These are phyloP conservation scores for Trogon melanurus DNA, from an alignment of 2,113 vertebrate genomes.

Conservation along the genomic window DNA sequence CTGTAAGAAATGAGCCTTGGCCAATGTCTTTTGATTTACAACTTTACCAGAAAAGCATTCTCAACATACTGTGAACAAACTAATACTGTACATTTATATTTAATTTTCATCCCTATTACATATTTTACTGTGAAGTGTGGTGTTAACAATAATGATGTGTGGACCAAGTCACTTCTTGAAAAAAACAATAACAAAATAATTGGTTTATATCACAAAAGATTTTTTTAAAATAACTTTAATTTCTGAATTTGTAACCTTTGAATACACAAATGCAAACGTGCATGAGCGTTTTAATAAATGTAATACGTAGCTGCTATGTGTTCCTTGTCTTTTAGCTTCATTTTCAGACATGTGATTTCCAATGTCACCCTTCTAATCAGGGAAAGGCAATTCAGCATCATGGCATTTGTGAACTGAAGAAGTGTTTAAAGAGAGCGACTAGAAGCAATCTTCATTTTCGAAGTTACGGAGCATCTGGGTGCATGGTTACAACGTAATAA, in stretches of 20 bases:
- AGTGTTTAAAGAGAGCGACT: conserved; percentile 31
- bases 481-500: conserved; percentile 34
- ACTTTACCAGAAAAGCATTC: conserved; percentile 34
- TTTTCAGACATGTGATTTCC: not conserved
- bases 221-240: not conserved
- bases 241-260: not conserved
- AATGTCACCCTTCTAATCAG: not conserved
- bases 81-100: conserved; percentile 21
- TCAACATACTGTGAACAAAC: not conserved
- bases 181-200: not conserved
- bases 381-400: not conserved
- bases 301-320: not conserved
- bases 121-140: not conserved
- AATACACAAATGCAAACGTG: not conserved
- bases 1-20: conserved; percentile 38
- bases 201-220: not conserved
- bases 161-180: not conserved
- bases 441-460: conserved; percentile 15
- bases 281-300: not conserved
- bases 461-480: not conserved
- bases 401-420: conserved; percentile 11
- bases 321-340: not conserved
- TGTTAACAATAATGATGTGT: not conserved
- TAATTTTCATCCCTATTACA: not conserved
- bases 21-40: conserved; percentile 53